Evolutionary conservation across 2,113 vertebrate species (phyloP).

Genomic region (Sinocyclocheilus anophthalmus): DNA sequence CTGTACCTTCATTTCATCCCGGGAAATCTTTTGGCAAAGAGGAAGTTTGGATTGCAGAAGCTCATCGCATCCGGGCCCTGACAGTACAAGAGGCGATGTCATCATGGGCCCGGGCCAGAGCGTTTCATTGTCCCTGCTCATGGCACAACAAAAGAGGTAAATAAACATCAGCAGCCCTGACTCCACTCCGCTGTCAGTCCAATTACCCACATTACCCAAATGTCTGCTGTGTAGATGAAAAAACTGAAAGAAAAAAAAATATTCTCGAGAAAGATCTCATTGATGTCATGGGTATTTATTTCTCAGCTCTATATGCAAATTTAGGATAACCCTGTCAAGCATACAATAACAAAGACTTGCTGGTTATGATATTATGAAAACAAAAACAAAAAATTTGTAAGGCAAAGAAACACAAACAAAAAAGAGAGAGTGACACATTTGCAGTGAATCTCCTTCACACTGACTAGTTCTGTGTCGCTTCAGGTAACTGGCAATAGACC

Average conservation of each 20-base stretch:
- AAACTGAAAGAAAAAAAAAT: not conserved
- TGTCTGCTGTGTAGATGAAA: not conserved
- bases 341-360: not conserved
- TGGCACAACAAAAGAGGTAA: constrained; percentile 83
- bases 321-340: not conserved
- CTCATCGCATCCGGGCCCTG: constrained; percentile 80
- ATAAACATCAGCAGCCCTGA: constrained; percentile 80
- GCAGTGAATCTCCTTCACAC: too few relatives aligned
- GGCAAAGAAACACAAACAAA: not conserved
- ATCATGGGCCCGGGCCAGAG: constrained; percentile 68
- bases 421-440: not conserved
- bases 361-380: not conserved
- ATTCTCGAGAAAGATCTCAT: not conserved
- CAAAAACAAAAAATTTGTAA: too few relatives aligned
- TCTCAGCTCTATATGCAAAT: not conserved
- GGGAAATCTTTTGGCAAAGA: constrained; percentile 77
- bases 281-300: not conserved
- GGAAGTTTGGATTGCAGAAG: constrained; percentile 87
- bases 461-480: too few relatives aligned
- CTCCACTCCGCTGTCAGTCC: constrained; percentile 84
- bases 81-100: constrained; percentile 79
- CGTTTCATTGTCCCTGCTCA: constrained; percentile 86
- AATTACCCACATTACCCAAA: constrained; percentile 80
- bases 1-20: constrained; percentile 59
- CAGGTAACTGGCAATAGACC: not conserved